phyloP scores from a whole-genome alignment of 2,113 vertebrate genomes.

The Corythornis madagascariensis region DNA sequence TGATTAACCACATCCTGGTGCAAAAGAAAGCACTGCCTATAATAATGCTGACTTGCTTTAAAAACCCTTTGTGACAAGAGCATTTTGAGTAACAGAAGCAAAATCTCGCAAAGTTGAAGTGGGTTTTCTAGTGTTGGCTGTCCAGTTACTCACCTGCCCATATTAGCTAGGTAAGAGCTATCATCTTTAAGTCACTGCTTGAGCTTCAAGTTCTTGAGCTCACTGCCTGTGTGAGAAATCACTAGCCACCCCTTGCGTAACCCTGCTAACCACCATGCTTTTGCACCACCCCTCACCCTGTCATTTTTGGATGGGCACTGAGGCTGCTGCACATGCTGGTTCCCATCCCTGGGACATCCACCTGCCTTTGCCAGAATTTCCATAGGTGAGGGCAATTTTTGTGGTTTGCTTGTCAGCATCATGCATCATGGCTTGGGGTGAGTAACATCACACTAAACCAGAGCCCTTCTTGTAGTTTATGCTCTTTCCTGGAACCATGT shows the following conservation, averaged over 20 bases:
- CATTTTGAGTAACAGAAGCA: neutral
- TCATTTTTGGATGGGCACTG: accelerated
- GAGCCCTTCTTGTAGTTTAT: neutral
- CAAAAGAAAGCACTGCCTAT: neutral
- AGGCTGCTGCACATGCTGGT: neutral
- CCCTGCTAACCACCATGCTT: accelerated
- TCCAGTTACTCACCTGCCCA: neutral
- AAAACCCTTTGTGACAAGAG: neutral
- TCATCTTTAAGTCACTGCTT: neutral
- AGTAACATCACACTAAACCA: neutral
- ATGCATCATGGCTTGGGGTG: accelerated
- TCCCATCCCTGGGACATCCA: accelerated
- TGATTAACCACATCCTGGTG: conserved; percentile 61
- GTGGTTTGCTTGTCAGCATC: neutral
- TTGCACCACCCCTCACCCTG: accelerated
- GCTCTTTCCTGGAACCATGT: neutral
- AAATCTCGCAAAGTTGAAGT: accelerated
- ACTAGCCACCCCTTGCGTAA: accelerated
- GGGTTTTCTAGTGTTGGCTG: neutral
- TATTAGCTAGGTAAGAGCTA: neutral
- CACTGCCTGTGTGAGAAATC: accelerated
- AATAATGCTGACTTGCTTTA: neutral
- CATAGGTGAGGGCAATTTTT: neutral
- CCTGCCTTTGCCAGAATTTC: neutral
- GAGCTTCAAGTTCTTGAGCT: neutral